Base-by-base conservation (phyloP, 1,140 invertebrate species). In the Intoshia linei region DNA sequence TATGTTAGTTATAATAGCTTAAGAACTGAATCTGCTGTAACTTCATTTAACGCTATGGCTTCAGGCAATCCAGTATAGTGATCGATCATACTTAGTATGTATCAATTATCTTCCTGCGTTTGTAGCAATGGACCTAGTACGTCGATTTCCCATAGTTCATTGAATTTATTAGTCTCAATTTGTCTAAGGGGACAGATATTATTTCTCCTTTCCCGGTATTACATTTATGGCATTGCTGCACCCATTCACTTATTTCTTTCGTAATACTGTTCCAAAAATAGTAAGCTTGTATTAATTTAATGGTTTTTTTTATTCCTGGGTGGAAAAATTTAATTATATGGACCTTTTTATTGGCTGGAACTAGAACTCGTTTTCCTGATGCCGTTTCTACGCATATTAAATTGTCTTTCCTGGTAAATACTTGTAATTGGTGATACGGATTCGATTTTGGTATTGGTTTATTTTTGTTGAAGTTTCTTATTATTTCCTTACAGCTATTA, bases 21-120 rank as follows among this genome's bases (percentile, higher is more conserved):
- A n/a, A n/a, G n/a, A n/a, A n/a, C n/a, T n/a, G n/a, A n/a, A n/a
- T n/a, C n/a, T n/a, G n/a, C n/a, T n/a, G n/a, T n/a, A n/a, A n/a
- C n/a, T n/a, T n/a, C n/a, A n/a, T n/a, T n/a, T n/a, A n/a, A n/a
- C n/a, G n/a, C n/a, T n/a, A n/a, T n/a, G 11, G 34, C 29, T 15
- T 39, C 30, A 7, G 30, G 32, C 45, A 43, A 50, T 42, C 45
- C 46, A 6, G 37, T 45, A 36, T 48, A 50, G 35, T 44, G 43
- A 30, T 46, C 43, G 7, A 32, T 36, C 4, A 45, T 15, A 11
- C 47, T 38, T 10, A 48, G 25, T 30, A 47, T 33, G 25, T 47
- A 49, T 20, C 27, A n/a, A 23, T 44, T 48, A 13, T 40, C 42
- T 2, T 17, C 15, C 5, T 11, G 5, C 11, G 42, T 30, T 25